Conservation (phyloP, 2,888 invertebrate species). For the Hypercompe scribonia region DNA sequence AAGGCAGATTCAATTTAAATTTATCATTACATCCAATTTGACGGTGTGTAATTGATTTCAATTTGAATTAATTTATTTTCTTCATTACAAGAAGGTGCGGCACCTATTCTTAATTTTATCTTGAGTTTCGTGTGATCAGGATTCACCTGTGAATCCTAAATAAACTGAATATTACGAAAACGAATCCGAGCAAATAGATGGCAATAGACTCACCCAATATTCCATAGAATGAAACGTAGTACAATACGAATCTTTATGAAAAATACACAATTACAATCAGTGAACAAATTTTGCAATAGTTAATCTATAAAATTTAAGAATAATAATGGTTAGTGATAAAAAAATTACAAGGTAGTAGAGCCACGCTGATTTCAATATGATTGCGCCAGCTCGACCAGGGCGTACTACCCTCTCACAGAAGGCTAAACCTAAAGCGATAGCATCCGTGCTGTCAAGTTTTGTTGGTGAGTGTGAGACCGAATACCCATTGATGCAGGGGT, state of each 20-base stretch:
- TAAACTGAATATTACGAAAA: too few relatives aligned
- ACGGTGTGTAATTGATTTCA: neutral
- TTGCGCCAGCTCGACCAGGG: too few relatives aligned
- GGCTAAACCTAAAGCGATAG: too few relatives aligned
- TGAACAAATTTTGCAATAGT: conserved; percentile 1
- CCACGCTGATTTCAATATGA: too few relatives aligned
- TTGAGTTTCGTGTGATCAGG: neutral
- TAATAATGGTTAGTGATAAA: too few relatives aligned
- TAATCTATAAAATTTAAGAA: conserved; percentile 10
- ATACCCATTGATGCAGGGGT: too few relatives aligned
- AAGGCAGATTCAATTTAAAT: neutral
- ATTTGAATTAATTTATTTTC: neutral
- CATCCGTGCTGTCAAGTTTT: too few relatives aligned
- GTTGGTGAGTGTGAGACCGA: too few relatives aligned
- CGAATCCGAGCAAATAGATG: neutral
- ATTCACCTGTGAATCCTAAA: too few relatives aligned
- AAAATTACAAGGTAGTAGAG: too few relatives aligned
- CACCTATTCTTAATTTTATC: neutral
- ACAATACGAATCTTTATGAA: neutral
- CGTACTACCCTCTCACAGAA: too few relatives aligned
- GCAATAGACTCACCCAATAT: neutral
- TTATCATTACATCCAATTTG: neutral
- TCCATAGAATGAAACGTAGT: neutral
- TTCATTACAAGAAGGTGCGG: neutral
- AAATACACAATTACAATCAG: neutral